Percentiles rank a stretch among this genome's conserved stretches.
phyloP scores from a whole-genome alignment of 37 sponge, comb jelly and placozoan genomes.

The Diacarnus erythraeanus region DNA sequence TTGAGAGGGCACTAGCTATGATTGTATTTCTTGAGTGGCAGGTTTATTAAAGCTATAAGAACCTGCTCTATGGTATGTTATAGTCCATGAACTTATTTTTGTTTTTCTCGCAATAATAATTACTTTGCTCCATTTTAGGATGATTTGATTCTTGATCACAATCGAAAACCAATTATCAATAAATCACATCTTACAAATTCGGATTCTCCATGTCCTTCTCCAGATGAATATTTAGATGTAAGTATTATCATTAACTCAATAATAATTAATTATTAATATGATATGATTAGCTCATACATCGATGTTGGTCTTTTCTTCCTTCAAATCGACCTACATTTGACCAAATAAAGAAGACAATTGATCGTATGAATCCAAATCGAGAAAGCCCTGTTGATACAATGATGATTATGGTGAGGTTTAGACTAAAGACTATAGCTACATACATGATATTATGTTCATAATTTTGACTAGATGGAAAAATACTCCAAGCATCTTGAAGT shows the following conservation, averaged over 20 bases:
- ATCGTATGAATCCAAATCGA: constrained; percentile 63
- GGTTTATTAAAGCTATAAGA: no score
- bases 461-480: constrained; percentile 82
- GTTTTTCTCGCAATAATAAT: no score
- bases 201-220: constrained; percentile 69
- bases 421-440: neutral
- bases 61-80: no score
- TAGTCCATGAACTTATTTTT: no score
- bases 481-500: constrained; percentile 88
- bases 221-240: constrained; percentile 66
- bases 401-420: constrained; percentile 77
- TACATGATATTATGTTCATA: neutral
- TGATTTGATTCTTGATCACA: constrained; percentile 27
- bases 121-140: constrained; percentile 38
- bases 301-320: constrained; percentile 67
- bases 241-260: no score
- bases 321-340: constrained; percentile 70
- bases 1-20: no score
- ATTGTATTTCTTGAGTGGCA: no score
- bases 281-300: constrained; percentile 54
- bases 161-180: constrained; percentile 36
- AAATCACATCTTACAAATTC: constrained; percentile 32
- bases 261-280: neutral
- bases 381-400: constrained; percentile 91
- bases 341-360: constrained; percentile 61